Evolutionary conservation across 2,888 invertebrate species (phyloP).

Genomic region (Petrolisthes manimaculis): DNA sequence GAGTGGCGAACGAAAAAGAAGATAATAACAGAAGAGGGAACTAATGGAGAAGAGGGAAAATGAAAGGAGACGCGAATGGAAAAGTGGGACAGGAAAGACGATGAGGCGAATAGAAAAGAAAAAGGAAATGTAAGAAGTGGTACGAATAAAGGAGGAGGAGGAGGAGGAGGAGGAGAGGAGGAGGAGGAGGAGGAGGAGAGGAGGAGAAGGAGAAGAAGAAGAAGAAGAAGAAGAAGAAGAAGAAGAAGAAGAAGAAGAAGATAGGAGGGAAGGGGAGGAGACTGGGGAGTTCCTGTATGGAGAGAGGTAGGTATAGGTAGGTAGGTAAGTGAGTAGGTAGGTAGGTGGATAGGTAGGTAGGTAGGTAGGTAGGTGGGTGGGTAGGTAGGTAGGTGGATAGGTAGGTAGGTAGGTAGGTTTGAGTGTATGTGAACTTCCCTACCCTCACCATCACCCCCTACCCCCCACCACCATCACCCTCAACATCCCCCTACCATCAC

Average conservation of each 20-base stretch:
- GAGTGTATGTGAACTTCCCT: background rate
- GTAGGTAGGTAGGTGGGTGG: too few species aligned
- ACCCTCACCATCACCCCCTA: background rate
- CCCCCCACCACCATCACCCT: background rate
- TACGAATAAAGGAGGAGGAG: conserved; percentile 8
- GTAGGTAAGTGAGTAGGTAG: too few species aligned
- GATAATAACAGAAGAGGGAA: too few species aligned
- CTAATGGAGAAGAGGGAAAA: too few species aligned
- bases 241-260: conserved; percentile 8
- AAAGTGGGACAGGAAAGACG: background rate
- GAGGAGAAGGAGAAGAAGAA: background rate
- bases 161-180: conserved; percentile 20
- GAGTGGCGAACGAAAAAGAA: background rate
- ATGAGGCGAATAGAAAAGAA: background rate
- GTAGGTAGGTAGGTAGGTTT: background rate
- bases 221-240: background rate
- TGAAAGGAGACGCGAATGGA: too few species aligned
- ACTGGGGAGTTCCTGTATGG: background rate
- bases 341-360: too few species aligned
- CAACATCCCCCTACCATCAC: background rate
- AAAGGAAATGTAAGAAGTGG: background rate
- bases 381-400: too few species aligned
- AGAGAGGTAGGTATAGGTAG: background rate
- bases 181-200: conserved; percentile 1
- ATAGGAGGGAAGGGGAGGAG: background rate